Evolutionary conservation across 1,140 invertebrate genomes (phyloP), one percentile per base, ranked within the genome.

Genomic region (Pemphigus obesinymphae): DNA sequence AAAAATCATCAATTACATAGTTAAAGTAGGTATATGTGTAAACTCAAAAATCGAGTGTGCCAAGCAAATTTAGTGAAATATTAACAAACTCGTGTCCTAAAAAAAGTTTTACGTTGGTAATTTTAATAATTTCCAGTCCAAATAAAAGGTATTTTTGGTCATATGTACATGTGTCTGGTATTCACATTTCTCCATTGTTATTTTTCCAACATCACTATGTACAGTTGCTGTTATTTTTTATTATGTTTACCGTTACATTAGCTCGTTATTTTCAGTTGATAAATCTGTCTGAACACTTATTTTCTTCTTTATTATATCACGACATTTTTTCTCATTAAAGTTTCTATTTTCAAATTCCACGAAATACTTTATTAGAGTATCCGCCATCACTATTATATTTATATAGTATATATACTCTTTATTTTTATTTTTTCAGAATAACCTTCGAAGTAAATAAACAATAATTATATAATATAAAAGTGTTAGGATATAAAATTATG

Each of bases 261-360:
- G 37, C 40, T 70, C 37, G 68, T 70, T 70, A 70, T 70, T 45
- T 70, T 70, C 37, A 45, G 68, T 70, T 26, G 40, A 70, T 45
- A 70, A 70, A 29, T 26, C 40, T 45, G 68, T 4, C 37, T 23
- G 5, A 70, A 43, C 23, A 45, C 23, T 31, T 66, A 45, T 43
- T 70, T 43, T 26, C 40, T 26, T 29, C 37, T n/a, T 70, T 40
- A 26, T 68, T 40, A 40, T n/a, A 66, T 23, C 61, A 20, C 23
- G 63, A 66, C 34, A 66, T 66, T 3, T 37, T 34, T 66, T 37
- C 63, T 37, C 31, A 66, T 66, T 66, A 66, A 8, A 26, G 63
- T 66, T 37, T 66, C 10, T n/a, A n/a, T n/a, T 66, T 66, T 40
- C 10, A 20, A 37, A 23, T 66, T 37, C 23, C 10, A 0, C 10